A percentile compares a stretch with the other conserved stretches of the same genome.
Evolutionary conservation across 1,140 invertebrate genomes (phyloP).

Genomic region (Drosophila melanica): DNA sequence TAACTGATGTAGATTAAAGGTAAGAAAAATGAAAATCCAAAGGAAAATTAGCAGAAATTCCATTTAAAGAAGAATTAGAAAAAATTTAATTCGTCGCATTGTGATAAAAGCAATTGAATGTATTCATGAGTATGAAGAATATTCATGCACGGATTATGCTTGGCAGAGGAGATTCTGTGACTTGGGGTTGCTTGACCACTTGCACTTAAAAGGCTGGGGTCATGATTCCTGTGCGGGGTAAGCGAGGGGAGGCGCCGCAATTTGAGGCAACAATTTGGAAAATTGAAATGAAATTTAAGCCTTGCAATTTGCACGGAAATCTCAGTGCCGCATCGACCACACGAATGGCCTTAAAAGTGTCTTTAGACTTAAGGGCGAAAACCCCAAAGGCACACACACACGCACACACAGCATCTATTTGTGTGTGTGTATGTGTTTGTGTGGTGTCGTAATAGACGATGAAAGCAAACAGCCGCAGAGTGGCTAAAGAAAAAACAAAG

Average conservation of each 20-base stretch:
- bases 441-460: constrained; percentile 72
- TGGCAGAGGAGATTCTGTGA: neutral
- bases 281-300: constrained; percentile 78
- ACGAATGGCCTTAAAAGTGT: constrained; percentile 74
- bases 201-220: constrained; percentile 19
- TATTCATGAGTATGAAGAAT: too few species aligned
- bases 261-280: constrained; percentile 64
- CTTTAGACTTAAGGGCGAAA: constrained; percentile 49
- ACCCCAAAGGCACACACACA: constrained; percentile 23
- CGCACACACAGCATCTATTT: neutral
- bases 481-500: constrained; percentile 57
- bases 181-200: constrained; percentile 27
- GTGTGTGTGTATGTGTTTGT: constrained; percentile 1
- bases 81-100: too few species aligned
- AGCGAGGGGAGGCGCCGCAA: neutral
- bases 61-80: too few species aligned
- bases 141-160: neutral
- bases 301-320: constrained; percentile 77
- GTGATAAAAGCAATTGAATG: too few species aligned
- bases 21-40: too few species aligned
- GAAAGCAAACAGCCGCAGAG: constrained; percentile 61
- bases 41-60: too few species aligned
- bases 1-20: too few species aligned
- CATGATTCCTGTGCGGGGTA: constrained; percentile 3
- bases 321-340: constrained; percentile 57